These are phyloP conservation scores for Zaprionus ornatus DNA, from an alignment of 1,140 invertebrate species.

Conservation along the genomic window DNA sequence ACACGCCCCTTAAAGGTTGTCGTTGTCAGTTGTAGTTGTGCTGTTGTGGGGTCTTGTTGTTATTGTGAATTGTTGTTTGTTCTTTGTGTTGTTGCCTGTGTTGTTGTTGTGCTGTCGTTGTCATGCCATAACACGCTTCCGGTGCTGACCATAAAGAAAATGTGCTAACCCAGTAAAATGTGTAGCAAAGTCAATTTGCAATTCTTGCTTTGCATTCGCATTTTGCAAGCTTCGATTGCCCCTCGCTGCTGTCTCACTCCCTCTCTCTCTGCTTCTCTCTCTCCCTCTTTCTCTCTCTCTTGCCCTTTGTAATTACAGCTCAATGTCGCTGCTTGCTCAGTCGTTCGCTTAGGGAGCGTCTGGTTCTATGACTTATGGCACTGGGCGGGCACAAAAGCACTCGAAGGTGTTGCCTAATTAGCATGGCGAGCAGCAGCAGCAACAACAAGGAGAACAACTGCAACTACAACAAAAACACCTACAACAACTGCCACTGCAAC, in stretches of 20 bases:
- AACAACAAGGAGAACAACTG: background rate
- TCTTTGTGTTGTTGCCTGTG: background rate
- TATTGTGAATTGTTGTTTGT: background rate
- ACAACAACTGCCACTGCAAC: background rate
- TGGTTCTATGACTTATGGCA: conserved; percentile 30
- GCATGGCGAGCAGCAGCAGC: conserved; percentile 20
- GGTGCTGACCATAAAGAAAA: conserved; percentile 32
- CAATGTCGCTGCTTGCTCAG: conserved; percentile 26
- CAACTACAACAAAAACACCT: background rate
- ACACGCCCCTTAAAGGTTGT: conserved; percentile 11
- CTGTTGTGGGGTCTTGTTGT: conserved; percentile 1
- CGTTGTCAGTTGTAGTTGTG: background rate
- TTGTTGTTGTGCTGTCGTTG: conserved; percentile 3
- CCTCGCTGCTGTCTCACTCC: background rate
- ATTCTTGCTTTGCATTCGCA: conserved; percentile 46
- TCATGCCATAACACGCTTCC: conserved; percentile 38
- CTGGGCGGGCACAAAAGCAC: conserved; percentile 17
- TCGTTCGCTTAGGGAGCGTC: conserved; percentile 10
- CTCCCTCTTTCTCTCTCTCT: background rate
- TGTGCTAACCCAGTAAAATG: conserved; percentile 9
- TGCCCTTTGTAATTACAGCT: conserved; percentile 34
- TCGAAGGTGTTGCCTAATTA: conserved; percentile 46
- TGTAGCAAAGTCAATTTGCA: conserved; percentile 54
- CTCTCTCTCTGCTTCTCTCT: background rate
- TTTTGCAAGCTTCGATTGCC: conserved; percentile 25